Evolutionary conservation across 2,797 vertebrate genomes (phyloP), one percentile per base, ranked within the genome.

Genomic region (Acomys russatus): DNA sequence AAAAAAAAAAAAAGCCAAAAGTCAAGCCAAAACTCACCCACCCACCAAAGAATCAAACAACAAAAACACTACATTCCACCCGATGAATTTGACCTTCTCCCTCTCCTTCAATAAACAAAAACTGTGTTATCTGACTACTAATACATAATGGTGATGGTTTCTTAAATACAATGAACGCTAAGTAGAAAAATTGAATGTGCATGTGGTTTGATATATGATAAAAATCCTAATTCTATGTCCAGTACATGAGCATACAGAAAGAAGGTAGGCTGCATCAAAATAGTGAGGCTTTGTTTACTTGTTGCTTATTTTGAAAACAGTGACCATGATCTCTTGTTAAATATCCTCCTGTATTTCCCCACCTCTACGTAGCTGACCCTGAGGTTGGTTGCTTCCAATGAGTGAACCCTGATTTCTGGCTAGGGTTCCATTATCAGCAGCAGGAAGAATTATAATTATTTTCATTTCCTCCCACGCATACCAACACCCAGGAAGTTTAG

Each of bases 341-440:
- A 97, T 97, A 30, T 93, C 96, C 96, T 97, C 64, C 83, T 97
- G 68, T 89, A 96, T 96, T 97, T 96, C 90, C 96, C 79, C 78
- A 83, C 95, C 96, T 98, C 96, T 98, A 98, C 97, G 97, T 83
- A 80, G 90, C 77, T 97, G 92, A 94, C 96, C 96, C 97, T 97
- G 93, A 96, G 95, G 71, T 88, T 0, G 44, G 96, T 94, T 70
- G 89, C 76, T 96, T 96, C 96, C 97, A 97, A 98, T 98, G 97
- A 97, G 89, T 87, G 95, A 92, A 90, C 92, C 86, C 93, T 93
- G 93, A 94, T 90, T 92, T 85, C 51, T 64, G 77, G 70, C 93
- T 66, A 44, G 68, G 73, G 59, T 84, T 64, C 20, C 0, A 84
- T 89, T 97, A 96, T 92, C 92, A 96, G 63, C 89, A 94, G 90